Evolutionary conservation across 2,888 invertebrate genomes (phyloP), one percentile per base, ranked within the genome.

Genomic region (Mechanitis messenoides): DNA sequence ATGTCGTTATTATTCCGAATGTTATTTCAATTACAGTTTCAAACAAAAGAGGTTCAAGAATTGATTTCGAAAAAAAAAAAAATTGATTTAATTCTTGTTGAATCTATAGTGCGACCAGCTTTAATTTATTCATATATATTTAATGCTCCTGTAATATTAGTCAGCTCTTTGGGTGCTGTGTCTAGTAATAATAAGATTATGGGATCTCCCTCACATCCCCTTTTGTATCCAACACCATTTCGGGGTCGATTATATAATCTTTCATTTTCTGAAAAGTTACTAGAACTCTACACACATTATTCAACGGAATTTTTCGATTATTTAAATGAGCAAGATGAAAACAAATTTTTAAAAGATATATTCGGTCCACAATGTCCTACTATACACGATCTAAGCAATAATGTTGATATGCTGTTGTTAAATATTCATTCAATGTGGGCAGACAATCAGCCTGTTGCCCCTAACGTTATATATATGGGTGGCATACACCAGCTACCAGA

Each of bases 371-470:
- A 76, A 28, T 46, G 69, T 3, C 76, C 78, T 3, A 11, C 59
- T n/a, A 33, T 75, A 3, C 55, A 33, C 1, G 75, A 77, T 38
- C 63, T 81, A 4, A 59, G 61, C 20, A 69, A 74, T 31, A 79
- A 76, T 62, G 72, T 84, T 3, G 78, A 82, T 50, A 70, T 90
- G 76, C 59, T 90, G 28, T 78, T 91, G 59, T 61, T 87, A 2
- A 90, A 90, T 67, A 69, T 75, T 0, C 80, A 90, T 69, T 80
- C 84, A 0, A 66, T 84, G 46, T 82, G 81, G 71, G 77, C 80
- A 5, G 68, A 70, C 3, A 79, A 76, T 53, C 73, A 81, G 9
- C 90, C 91, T 1, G 71, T 83, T 6, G 80, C 87, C 9, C 87
- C 89, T 0, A 78, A 75, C 60, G 73, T 87, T 3, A 65, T 89